phyloP scores from a whole-genome alignment of 2,797 vertebrate genomes.

The Pyrocephalus nanus region DNA sequence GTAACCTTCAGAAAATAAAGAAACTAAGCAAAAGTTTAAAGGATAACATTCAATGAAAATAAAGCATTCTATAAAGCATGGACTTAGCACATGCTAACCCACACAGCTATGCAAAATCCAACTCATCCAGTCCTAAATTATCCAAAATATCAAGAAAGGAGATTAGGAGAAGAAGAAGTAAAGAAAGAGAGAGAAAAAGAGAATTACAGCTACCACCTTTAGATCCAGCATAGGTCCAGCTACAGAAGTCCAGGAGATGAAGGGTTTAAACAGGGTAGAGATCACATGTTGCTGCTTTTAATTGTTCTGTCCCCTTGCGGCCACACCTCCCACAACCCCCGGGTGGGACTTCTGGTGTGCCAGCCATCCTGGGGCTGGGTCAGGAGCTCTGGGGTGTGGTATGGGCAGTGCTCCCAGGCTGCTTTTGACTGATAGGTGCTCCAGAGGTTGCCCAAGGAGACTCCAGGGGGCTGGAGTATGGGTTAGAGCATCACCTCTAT shows the following conservation, averaged over 20 bases:
- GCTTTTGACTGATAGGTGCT: not conserved
- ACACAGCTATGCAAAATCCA: not conserved
- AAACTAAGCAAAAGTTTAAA: not conserved
- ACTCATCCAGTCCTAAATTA: not conserved
- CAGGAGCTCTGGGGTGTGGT: not conserved
- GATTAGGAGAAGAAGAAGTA: not conserved
- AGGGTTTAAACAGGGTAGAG: not conserved
- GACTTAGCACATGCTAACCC: not conserved
- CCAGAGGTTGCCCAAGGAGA: not conserved
- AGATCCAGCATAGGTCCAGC: not conserved
- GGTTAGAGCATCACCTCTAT: not conserved
- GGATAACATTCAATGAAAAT: not conserved
- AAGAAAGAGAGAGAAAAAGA: not conserved
- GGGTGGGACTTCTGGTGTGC: not conserved
- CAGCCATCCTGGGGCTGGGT: not conserved
- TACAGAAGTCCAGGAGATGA: not conserved
- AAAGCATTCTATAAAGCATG: not conserved
- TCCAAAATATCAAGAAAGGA: not conserved
- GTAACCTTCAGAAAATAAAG: not conserved
- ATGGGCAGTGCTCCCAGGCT: not conserved
- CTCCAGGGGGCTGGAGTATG: not conserved
- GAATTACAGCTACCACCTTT: not conserved
- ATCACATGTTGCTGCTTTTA: not conserved
- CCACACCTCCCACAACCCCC: not conserved
- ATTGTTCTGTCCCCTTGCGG: not conserved